phyloP scores from a whole-genome alignment of 2,888 invertebrate species.

The Norana najaformis region DNA sequence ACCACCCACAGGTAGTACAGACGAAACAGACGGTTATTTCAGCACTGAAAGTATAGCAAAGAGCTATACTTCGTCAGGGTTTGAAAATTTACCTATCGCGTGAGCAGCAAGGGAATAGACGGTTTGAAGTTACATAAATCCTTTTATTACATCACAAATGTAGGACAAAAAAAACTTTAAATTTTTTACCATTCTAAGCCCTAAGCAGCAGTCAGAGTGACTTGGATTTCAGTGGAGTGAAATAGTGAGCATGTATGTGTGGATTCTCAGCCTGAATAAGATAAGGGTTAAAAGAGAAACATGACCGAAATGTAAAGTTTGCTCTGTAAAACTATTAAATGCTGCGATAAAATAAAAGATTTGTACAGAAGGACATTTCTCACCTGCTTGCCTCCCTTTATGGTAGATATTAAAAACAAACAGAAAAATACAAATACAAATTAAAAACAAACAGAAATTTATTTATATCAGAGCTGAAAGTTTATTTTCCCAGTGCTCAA shows the following conservation, averaged over 20 bases:
- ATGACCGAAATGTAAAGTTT: background rate
- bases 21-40: background rate
- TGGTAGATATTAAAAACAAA: background rate
- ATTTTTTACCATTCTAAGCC: background rate
- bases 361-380: background rate
- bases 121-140: background rate
- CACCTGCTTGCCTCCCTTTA: constrained; percentile 19
- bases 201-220: background rate
- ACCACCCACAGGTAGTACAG: background rate
- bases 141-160: background rate
- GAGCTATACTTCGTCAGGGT: too few species aligned
- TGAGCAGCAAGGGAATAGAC: too few species aligned
- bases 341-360: background rate
- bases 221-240: background rate
- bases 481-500: background rate
- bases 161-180: too few species aligned
- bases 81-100: too few species aligned
- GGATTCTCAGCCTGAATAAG: background rate
- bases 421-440: background rate
- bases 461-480: background rate
- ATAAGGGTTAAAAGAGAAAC: background rate
- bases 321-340: background rate
- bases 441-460: background rate
- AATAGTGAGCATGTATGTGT: too few species aligned
- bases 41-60: background rate